Conservation (phyloP, 2,888 invertebrate genomes). For the Lissocephala sabroskyi region DNA sequence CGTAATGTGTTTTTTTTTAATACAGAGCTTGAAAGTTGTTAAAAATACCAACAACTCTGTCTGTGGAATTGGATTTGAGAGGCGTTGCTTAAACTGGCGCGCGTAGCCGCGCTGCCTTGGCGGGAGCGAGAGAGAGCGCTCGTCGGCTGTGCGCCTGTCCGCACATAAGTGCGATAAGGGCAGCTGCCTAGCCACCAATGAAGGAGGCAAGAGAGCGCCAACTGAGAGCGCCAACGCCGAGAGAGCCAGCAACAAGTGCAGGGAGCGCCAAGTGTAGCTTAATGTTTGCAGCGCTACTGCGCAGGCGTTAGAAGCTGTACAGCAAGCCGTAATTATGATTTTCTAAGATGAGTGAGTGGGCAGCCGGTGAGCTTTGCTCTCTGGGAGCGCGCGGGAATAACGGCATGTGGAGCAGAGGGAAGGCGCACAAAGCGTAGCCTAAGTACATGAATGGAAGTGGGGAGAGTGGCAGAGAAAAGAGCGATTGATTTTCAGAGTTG, state of each 20-base stretch:
- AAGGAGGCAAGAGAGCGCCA: constrained; percentile 16
- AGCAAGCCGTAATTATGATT: constrained; percentile 46
- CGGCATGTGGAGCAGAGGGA: constrained; percentile 52
- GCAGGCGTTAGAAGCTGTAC: constrained; percentile 41
- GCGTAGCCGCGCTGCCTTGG: constrained; percentile 12
- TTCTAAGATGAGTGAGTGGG: constrained; percentile 12
- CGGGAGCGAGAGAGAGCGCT: constrained; percentile 29
- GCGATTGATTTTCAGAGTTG: constrained; percentile 36
- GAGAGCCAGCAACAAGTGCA: constrained; percentile 19
- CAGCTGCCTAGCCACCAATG: constrained; percentile 18
- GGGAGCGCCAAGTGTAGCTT: constrained; percentile 18
- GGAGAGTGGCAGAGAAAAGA: constrained; percentile 12
- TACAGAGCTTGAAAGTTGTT: not conserved
- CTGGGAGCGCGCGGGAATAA: constrained; percentile 19
- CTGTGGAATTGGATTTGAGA: constrained; percentile 32
- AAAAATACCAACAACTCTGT: constrained; percentile 19
- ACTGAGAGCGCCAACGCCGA: constrained; percentile 14
- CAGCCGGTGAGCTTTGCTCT: no score
- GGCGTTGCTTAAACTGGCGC: constrained; percentile 54
- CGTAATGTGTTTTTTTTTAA: no score
- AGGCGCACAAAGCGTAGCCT: constrained; percentile 39
- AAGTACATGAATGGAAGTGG: constrained; percentile 31
- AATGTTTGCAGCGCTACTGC: constrained; percentile 10
- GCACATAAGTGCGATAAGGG: constrained; percentile 53
- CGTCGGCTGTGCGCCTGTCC: constrained; percentile 9